Conservation (phyloP, 2,888 invertebrate genomes). For the Orthonevra nobilis region DNA sequence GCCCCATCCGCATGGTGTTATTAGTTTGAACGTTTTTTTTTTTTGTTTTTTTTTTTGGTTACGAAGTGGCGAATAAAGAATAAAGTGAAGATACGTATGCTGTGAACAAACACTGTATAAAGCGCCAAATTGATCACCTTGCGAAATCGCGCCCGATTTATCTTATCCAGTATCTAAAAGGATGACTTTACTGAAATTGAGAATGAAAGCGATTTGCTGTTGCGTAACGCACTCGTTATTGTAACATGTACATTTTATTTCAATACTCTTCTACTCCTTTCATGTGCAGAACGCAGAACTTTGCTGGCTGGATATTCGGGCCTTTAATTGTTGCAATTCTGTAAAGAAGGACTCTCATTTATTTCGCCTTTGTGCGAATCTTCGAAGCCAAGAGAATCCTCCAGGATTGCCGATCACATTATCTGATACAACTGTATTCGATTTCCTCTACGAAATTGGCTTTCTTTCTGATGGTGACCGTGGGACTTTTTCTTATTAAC, state of each 20-base stretch:
- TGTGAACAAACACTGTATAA: constrained; percentile 75
- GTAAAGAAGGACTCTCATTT: not conserved
- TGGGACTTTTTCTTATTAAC: constrained; percentile 64
- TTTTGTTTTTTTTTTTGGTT: not conserved
- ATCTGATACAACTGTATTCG: constrained; percentile 62
- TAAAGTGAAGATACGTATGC: constrained; percentile 43
- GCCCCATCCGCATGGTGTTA: constrained; percentile 72
- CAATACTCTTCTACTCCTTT: not conserved
- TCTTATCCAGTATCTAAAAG: constrained; percentile 13
- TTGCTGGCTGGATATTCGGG: constrained; percentile 8
- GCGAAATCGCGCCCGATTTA: constrained; percentile 54
- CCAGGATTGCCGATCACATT: constrained; percentile 45
- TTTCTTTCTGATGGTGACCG: constrained; percentile 43
- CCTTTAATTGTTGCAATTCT: constrained; percentile 8
- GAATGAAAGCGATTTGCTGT: constrained; percentile 12
- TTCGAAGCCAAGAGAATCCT: no score
- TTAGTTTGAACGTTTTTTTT: constrained; percentile 41
- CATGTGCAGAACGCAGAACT: no score
- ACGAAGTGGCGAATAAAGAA: not conserved
- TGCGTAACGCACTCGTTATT: constrained; percentile 36
- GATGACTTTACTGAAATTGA: constrained; percentile 56
- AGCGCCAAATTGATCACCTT: constrained; percentile 81
- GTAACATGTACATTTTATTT: constrained; percentile 21
- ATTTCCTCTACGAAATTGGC: constrained; percentile 57
- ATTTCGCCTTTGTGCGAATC: no score